Base-by-base conservation (phyloP, 1,140 invertebrate species). In the Bombus breviceps region DNA sequence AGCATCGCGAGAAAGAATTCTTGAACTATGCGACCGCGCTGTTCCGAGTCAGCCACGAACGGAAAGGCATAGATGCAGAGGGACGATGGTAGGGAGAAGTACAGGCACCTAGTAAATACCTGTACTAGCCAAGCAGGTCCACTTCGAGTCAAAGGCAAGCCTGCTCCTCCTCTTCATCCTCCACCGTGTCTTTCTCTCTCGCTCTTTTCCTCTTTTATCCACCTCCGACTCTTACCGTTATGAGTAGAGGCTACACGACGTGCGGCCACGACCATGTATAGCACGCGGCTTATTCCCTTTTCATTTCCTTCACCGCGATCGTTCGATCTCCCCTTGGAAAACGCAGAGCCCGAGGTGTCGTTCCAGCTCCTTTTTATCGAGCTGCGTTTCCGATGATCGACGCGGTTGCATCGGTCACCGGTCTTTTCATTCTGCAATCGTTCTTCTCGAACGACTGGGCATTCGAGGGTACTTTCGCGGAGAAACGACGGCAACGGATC, bases 121-220 rank as follows among this genome's bases (percentile, higher is more conserved):
- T 92, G 90, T 92, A 92, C 91, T 88, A 91, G 87, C 91, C 89
- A 84, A 91, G 86, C 92, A 92, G 86, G 92, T 92, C 88, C 90
- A 90, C 87, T 86, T 74, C 57, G 81, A 92, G 90, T 88, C 88
- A 88, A 91, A 85, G 71, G 64, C 87, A 77, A 32, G 81, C 75
- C 62, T 83, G 64, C 83, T 89, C 83, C 77, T 90, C 86, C 83
- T 85, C 83, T 84, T 84, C 34, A 59, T 80, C 82, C 82, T 76
- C 39, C 64, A 41, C 57, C 53, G 43, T 64, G 37, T 57, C 66
- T 64, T 5, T 53, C 28, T 28, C 10, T 62, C 25, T 62, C 28
- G 2, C 59, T 62, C 18, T 62, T 89, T 86, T 75, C 81, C 82
- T 88, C 76, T 62, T 74, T 85, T 83, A 37, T 79, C 39, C 82